Evolutionary conservation across 2,113 vertebrate species (phyloP).

Genomic region (Rhabdornis inornatus): DNA sequence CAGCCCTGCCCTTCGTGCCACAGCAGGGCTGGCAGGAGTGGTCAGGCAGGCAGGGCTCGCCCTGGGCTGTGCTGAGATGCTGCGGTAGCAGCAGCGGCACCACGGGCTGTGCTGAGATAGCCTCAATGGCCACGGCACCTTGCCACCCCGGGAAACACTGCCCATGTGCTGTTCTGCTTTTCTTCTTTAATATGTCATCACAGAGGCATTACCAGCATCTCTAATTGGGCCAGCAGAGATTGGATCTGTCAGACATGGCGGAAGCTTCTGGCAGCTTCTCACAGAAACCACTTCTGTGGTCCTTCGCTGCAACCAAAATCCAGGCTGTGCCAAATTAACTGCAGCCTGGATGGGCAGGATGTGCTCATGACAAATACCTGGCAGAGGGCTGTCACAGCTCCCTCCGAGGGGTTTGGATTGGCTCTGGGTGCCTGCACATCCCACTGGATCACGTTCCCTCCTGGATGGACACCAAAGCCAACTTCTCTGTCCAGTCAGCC

Average conservation of each 20-base stretch:
- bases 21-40: not conserved
- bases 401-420: not conserved
- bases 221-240: not conserved
- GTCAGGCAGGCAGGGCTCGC: not conserved
- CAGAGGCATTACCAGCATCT: not conserved
- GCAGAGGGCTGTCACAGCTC: not conserved
- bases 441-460: not conserved
- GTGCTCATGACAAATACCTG: not conserved
- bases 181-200: not conserved
- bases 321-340: not conserved
- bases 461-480: not conserved
- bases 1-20: no score
- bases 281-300: not conserved
- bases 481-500: not conserved
- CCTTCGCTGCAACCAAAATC: not conserved
- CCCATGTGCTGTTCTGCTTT: accelerated
- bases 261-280: not conserved
- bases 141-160: not conserved
- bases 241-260: not conserved
- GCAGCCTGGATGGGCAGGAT: not conserved
- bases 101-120: no score
- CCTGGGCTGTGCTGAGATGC: not conserved
- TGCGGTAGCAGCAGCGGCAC: no score
- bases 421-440: not conserved
- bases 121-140: no score